Evolutionary conservation across 92 coral and sea anemone species (phyloP), one percentile per base, ranked within the genome.

Genomic region (Zoanthus gigantus): DNA sequence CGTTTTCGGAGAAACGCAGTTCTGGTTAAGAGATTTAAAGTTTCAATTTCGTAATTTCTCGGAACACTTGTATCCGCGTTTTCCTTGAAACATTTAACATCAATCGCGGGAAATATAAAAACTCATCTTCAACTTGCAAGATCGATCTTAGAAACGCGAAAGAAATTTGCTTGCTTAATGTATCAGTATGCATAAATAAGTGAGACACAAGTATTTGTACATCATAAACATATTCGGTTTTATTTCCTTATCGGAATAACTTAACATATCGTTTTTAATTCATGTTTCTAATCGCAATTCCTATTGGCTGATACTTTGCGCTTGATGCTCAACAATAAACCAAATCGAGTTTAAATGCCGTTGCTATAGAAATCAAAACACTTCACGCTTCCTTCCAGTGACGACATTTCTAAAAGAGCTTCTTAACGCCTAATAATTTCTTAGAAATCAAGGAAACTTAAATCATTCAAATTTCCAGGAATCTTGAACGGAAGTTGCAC

Each of bases 81-180:
- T 81, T 81, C 85, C 60, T 66, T 50, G 73, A 63, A 67, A 44
- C 13, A 44, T 9, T 15, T 60, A 50, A 34, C 48, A 53, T 53
- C n/a, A 81, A 47, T 81, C 72, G 85, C 85, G 85, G 85, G 85
- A 81, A 81, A 81, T 81, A 56, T 66, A 29, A 81, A 81, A 45
- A 15, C 9, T 45, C 12, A 65, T 63, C 54, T 65, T 16, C 44
- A 81, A 47, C 73, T 63, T 57, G 60, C 18, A 12, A 37, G 17
- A 7, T 44, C 58, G 42, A 80, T 61, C 66, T 31, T 81, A 31
- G 85, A 81, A 65, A 65, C 10, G 85, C 44, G 84, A 63, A 75
- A 44, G 60, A 81, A 66, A 13, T 46, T 29, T 47, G 58, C 85
- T 47, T 65, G 76, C 75, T 50, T 65, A 5, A 57, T 45, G 54